Conservation (phyloP, 1,140 invertebrate species). For the Zaprionus lachaisei region DNA sequence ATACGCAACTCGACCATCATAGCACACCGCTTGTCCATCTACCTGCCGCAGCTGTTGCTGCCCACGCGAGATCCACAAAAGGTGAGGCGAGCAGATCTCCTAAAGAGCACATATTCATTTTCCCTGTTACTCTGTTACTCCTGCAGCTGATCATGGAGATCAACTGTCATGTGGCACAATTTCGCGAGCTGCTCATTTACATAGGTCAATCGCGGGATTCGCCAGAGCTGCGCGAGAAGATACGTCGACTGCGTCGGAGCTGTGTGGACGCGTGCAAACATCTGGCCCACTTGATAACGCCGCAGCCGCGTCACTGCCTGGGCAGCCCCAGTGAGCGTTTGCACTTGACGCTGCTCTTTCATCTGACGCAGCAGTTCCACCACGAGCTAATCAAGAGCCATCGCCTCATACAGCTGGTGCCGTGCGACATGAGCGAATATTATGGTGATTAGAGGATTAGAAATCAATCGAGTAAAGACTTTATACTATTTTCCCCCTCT, state of each 20-base stretch:
- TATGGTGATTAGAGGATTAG: constrained; percentile 88
- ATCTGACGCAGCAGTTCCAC: constrained; percentile 92
- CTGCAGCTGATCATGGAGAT: constrained; percentile 93
- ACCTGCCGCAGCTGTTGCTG: constrained; percentile 69
- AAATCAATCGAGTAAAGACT: not conserved
- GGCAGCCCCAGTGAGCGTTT: constrained; percentile 52
- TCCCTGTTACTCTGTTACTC: not conserved
- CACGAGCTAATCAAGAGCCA: constrained; percentile 94
- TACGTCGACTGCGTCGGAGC: constrained; percentile 91
- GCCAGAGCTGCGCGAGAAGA: constrained; percentile 93
- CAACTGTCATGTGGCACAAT: constrained; percentile 93
- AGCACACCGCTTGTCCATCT: constrained; percentile 74
- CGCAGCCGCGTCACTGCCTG: constrained; percentile 84
- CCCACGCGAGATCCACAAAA: constrained; percentile 73
- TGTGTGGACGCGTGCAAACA: constrained; percentile 94
- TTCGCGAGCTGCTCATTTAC: constrained; percentile 93
- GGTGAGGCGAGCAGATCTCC: constrained; percentile 26
- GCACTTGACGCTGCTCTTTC: constrained; percentile 93
- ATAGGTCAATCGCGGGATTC: constrained; percentile 93
- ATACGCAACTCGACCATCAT: constrained; percentile 77
- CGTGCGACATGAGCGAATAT: constrained; percentile 95
- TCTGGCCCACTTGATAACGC: constrained; percentile 91
- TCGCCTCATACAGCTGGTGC: constrained; percentile 91
- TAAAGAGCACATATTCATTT: no score
- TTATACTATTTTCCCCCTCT: not conserved